These are phyloP conservation scores for Argyrosomus japonicus DNA, from an alignment of 2,113 vertebrate species.

Conservation along the genomic window DNA sequence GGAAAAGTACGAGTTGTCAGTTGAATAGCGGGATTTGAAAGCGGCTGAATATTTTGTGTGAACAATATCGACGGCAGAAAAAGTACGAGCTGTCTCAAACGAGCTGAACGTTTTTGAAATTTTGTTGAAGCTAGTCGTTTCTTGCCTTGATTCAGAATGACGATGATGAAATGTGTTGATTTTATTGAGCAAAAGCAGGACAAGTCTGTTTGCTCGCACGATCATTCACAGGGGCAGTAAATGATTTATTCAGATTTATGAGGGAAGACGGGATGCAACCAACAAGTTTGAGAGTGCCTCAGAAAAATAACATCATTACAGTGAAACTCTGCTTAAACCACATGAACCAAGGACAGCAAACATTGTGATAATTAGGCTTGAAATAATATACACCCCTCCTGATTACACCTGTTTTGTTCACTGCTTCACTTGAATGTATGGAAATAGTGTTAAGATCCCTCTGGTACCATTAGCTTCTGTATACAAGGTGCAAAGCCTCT, in stretches of 20 bases:
- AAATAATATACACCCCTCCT: neutral
- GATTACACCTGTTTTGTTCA: neutral
- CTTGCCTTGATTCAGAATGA: neutral
- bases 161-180: neutral
- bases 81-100: neutral
- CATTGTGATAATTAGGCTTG: slow-evolving; percentile 3
- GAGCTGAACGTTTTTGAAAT: neutral
- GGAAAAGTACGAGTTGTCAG: neutral
- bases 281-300: neutral
- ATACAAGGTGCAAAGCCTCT: slow-evolving; percentile 18
- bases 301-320: neutral
- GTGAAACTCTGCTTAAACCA: neutral
- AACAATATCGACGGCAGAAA: neutral
- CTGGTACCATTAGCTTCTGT: slow-evolving; percentile 1
- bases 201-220: too few relatives aligned
- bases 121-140: neutral
- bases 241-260: neutral
- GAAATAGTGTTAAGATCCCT: slow-evolving; percentile 20
- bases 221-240: neutral
- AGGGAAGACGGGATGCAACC: neutral
- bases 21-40: neutral
- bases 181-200: neutral
- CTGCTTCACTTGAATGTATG: slow-evolving; percentile 31
- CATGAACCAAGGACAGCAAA: neutral
- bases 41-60: neutral